Conservation (phyloP, 1,140 invertebrate species). For the Zaprionus ghesquierei region DNA sequence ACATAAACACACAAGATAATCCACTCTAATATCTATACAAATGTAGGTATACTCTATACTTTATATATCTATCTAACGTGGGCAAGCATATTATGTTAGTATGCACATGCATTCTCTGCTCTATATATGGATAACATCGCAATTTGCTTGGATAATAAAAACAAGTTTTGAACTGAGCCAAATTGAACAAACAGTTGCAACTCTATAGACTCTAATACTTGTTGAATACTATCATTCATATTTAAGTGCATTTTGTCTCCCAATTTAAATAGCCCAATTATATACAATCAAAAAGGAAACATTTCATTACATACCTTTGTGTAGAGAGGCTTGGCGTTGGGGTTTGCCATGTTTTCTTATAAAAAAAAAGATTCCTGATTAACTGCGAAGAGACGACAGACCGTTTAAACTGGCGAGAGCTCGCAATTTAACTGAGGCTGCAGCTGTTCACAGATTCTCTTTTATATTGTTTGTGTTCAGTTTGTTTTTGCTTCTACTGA, state of each 20-base stretch:
- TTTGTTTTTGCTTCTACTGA: slow-evolving; percentile 20
- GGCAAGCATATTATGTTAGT: background rate
- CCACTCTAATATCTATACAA: background rate
- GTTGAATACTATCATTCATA: too few species aligned
- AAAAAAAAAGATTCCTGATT: background rate
- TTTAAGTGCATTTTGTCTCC: too few species aligned
- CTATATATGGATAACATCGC: background rate
- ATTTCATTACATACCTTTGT: slow-evolving; percentile 62
- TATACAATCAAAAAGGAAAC: background rate
- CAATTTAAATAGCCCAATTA: background rate
- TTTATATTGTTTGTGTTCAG: slow-evolving; percentile 48
- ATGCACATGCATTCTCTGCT: background rate
- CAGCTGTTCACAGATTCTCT: slow-evolving; percentile 16
- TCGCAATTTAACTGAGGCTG: slow-evolving; percentile 50
- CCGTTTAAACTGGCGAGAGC: slow-evolving; percentile 8
- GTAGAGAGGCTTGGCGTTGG: slow-evolving; percentile 71
- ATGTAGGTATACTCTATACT: background rate
- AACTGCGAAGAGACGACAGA: background rate
- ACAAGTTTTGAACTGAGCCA: background rate
- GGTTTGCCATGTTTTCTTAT: slow-evolving; percentile 72
- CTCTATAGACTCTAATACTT: too few species aligned
- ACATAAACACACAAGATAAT: background rate
- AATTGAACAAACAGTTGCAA: background rate
- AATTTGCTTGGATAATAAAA: background rate
- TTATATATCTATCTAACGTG: background rate